phyloP scores from a whole-genome alignment of 2,888 invertebrate genomes.

The Anagyrus pseudococci region DNA sequence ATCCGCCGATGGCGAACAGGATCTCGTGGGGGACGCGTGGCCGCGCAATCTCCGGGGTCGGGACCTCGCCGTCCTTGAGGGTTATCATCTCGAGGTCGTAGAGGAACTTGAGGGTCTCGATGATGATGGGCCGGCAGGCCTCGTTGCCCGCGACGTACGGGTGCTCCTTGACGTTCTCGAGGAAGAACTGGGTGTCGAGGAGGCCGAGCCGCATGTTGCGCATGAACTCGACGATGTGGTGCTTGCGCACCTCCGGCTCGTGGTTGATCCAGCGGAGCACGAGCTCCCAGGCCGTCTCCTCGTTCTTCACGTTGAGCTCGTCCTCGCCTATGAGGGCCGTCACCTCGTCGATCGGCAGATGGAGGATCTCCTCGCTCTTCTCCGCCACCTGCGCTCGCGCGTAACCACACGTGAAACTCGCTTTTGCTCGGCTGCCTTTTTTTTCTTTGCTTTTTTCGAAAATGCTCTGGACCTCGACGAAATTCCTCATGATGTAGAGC shows the following conservation, averaged over 20 bases:
- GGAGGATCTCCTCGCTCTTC: slow-evolving; percentile 77
- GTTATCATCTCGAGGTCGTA: slow-evolving; percentile 91
- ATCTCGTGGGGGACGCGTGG: slow-evolving; percentile 89
- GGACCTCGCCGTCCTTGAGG: slow-evolving; percentile 80
- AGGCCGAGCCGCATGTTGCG: slow-evolving; percentile 82
- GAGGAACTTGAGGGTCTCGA: slow-evolving; percentile 88
- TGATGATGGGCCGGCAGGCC: slow-evolving; percentile 85
- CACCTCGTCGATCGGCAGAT: slow-evolving; percentile 76
- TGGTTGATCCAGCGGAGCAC: slow-evolving; percentile 87
- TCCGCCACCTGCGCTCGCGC: slow-evolving; percentile 66
- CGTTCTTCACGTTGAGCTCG: slow-evolving; percentile 85
- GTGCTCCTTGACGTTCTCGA: slow-evolving; percentile 89
- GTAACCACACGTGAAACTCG: too few relatives aligned
- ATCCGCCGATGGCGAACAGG: slow-evolving; percentile 83
- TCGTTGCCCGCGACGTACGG: slow-evolving; percentile 84
- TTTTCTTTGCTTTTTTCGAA: neutral
- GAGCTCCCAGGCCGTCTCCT: slow-evolving; percentile 87
- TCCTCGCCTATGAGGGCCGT: slow-evolving; percentile 81
- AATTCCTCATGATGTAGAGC: slow-evolving; percentile 77
- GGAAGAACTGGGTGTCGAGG: slow-evolving; percentile 87
- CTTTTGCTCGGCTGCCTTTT: too few relatives aligned
- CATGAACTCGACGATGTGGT: slow-evolving; percentile 79
- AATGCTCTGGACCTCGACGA: slow-evolving; percentile 68
- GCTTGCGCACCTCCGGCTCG: slow-evolving; percentile 75
- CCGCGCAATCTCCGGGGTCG: slow-evolving; percentile 83